Conservation (phyloP, 2,797 vertebrate species). For the Borostomias antarcticus region DNA sequence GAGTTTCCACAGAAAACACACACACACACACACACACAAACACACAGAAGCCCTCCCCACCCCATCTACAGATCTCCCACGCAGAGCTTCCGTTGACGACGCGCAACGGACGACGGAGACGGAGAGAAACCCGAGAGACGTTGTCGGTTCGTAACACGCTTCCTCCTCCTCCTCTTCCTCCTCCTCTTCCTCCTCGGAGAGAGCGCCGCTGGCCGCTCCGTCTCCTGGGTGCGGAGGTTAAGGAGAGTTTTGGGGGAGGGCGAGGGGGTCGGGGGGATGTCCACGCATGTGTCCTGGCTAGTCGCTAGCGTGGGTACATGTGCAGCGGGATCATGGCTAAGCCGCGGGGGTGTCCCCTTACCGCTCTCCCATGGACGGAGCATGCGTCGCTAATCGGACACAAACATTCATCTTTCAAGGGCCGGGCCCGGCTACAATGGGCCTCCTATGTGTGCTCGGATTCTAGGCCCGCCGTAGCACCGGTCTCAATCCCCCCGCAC, state of each 20-base stretch:
- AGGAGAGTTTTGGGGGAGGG: no score
- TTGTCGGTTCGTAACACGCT: no score
- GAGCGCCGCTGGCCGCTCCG: no score
- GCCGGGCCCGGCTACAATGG: slow-evolving; percentile 52
- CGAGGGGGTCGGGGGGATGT: no score
- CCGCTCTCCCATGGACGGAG: slow-evolving; percentile 71
- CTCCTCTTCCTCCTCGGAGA: no score
- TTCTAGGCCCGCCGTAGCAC: slow-evolving; percentile 31
- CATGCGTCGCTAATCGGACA: slow-evolving; percentile 74
- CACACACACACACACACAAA: background rate
- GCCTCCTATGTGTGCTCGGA: slow-evolving; percentile 62
- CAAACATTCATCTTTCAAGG: slow-evolving; percentile 77
- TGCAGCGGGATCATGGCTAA: slow-evolving; percentile 63
- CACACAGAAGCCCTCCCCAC: no score
- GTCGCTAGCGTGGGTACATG: slow-evolving; percentile 17
- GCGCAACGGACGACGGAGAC: background rate
- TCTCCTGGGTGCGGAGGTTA: no score
- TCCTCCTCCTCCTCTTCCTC: no score
- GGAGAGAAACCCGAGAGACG: no score
- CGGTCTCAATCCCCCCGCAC: no score
- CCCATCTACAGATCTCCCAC: background rate
- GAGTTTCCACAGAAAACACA: background rate
- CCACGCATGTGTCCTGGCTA: slow-evolving; percentile 48
- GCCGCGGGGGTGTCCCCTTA: slow-evolving; percentile 62
- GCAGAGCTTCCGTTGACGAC: background rate